phyloP scores from a whole-genome alignment of 2,797 vertebrate genomes.

The Chelon auratus region DNA sequence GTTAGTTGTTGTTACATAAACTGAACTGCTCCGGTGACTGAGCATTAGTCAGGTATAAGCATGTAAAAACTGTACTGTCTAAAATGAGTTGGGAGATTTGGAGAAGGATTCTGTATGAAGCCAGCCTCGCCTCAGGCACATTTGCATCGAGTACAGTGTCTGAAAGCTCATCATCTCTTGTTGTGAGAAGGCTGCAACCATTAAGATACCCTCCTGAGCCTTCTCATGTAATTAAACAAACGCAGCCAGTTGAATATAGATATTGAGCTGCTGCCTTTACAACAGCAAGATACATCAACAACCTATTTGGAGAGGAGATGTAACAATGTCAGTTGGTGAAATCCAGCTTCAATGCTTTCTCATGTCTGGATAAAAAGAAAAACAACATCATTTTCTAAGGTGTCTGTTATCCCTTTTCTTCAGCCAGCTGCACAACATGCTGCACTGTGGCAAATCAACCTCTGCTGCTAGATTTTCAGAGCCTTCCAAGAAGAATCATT shows the following conservation, averaged over 20 bases:
- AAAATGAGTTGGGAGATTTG: neutral
- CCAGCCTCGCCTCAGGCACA: neutral
- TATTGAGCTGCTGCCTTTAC: neutral
- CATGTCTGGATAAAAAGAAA: neutral
- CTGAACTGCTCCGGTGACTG: neutral
- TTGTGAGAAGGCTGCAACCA: neutral
- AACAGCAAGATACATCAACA: neutral
- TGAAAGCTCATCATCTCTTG: neutral
- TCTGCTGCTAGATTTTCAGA: slow-evolving; percentile 1
- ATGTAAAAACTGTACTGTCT: neutral
- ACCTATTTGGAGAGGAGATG: neutral
- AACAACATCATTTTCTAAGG: slow-evolving; percentile 8
- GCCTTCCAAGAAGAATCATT: slow-evolving; percentile 6
- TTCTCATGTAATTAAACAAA: neutral
- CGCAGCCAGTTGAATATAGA: neutral
- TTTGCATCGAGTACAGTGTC: neutral
- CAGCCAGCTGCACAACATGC: neutral
- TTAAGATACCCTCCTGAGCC: neutral
- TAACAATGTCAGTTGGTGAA: neutral
- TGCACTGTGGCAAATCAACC: neutral
- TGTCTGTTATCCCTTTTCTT: slow-evolving; percentile 4
- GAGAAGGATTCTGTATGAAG: neutral
- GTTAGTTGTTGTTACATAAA: neutral
- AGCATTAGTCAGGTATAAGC: neutral
- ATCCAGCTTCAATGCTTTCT: neutral